Percentiles rank a stretch among this genome's conserved stretches.
Evolutionary conservation across 2,797 vertebrate species (phyloP).

Genomic region (Syndactyla subalaris): DNA sequence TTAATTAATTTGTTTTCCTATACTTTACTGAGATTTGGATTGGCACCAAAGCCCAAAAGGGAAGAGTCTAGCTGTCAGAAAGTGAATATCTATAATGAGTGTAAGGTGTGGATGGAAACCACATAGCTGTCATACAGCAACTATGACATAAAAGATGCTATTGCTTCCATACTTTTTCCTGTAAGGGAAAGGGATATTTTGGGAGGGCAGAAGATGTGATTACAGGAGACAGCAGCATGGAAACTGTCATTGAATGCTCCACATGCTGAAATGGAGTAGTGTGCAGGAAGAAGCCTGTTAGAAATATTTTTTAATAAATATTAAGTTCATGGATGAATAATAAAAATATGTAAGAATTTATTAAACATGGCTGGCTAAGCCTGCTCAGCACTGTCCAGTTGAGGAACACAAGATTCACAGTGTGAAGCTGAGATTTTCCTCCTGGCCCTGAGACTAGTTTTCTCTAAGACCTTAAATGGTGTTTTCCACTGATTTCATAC

Average conservation of each 20-base stretch:
- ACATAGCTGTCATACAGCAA: conserved; percentile 44
- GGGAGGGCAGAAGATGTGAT: conserved; percentile 63
- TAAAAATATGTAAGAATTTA: neutral
- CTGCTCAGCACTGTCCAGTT: neutral
- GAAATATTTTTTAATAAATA: conserved; percentile 10
- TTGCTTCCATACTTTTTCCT: conserved; percentile 54
- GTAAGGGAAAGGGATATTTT: conserved; percentile 63
- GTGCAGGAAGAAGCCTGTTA: neutral
- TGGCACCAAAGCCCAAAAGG: conserved; percentile 60
- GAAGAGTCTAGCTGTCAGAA: conserved; percentile 68
- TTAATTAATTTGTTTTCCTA: conserved; percentile 71
- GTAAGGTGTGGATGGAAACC: conserved; percentile 61
- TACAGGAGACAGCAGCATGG: neutral
- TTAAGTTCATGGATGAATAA: neutral
- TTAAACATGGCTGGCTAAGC: neutral
- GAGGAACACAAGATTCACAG: neutral
- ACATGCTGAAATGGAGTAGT: neutral
- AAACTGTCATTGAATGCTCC: neutral
- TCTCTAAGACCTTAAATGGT: neutral
- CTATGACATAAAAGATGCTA: conserved; percentile 31
- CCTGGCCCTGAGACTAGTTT: neutral
- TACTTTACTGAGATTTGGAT: conserved; percentile 60
- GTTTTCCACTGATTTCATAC: neutral
- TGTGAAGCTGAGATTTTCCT: neutral
- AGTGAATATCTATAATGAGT: conserved; percentile 56